phyloP scores from a whole-genome alignment of 2,113 vertebrate genomes.

The Oenanthe oenanthe region DNA sequence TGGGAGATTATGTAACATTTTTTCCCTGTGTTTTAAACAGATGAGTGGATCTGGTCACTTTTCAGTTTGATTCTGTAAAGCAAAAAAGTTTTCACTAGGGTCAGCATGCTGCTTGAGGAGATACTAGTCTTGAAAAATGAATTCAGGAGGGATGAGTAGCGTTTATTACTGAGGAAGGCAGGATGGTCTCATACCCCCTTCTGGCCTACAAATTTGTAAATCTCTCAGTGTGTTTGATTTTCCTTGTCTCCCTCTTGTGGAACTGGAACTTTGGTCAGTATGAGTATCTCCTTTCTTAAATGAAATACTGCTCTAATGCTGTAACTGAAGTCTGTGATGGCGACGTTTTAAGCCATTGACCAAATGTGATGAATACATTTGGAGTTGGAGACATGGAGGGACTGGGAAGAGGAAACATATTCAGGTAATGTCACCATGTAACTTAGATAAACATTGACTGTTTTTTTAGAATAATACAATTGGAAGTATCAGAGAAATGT shows the following conservation, averaged over 20 bases:
- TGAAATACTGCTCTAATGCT: not conserved
- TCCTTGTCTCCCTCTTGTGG: not conserved
- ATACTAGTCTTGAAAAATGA: not conserved
- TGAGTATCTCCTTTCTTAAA: not conserved
- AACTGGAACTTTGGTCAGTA: not conserved
- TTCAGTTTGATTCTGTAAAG: not conserved
- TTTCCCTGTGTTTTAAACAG: not conserved
- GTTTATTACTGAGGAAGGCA: not conserved
- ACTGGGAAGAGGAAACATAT: not conserved
- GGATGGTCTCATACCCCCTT: fast-evolving
- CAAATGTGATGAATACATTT: not conserved
- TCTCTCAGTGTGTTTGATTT: not conserved
- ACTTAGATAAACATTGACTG: not conserved
- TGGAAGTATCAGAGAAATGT: not conserved
- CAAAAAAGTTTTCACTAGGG: not conserved
- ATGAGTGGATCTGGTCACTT: not conserved
- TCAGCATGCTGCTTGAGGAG: not conserved
- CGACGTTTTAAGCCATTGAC: not conserved
- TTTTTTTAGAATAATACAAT: not conserved
- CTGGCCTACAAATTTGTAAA: not conserved
- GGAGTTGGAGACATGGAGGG: fast-evolving
- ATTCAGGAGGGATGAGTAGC: not conserved
- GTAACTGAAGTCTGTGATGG: not conserved
- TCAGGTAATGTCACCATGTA: not conserved
- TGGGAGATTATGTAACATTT: not conserved